Evolutionary conservation across 2,113 vertebrate genomes (phyloP), one percentile per base, ranked within the genome.

Genomic region (Daphoenositta chrysoptera): DNA sequence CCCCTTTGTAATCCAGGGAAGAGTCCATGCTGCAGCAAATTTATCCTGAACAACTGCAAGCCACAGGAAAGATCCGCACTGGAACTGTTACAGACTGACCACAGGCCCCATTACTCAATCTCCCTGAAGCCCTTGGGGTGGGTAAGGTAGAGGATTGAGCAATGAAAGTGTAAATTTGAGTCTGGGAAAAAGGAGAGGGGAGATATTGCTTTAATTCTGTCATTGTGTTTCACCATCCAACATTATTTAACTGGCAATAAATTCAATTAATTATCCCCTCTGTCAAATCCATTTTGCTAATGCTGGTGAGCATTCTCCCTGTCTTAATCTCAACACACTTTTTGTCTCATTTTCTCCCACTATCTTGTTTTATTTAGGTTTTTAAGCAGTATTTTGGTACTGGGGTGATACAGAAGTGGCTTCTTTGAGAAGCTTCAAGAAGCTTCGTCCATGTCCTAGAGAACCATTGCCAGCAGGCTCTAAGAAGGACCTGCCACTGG

Each of bases 141-240:
- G 19, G 10, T 1, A 0, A 66, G 6, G 5, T 21, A 53, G 18
- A 64, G 11, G 31, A 66, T 17, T 33, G 3, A 3, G 19, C 33
- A 91, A 35, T 7, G 24, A 60, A 77, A 40, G 10, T 35, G 22
- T 16, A 22, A 64, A 48, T 5, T 8, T 48, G 17, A 40, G 13
- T 13, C 31, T 15, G 20, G 12, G 33, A 58, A 78, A 78, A 71
- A 22, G 4, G 23, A 84, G n/a, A 33, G 20, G 13, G 7, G 4
- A 65, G 23, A 24, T 51, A 33, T 26, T 78, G 20, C 7, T 51
- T 71, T 51, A 65, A 57, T 51, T 71, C 12, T 50, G 27, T 24
- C 42, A 44, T 69, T 50, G 13, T 64, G 44, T 26, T 90, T 90
- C 28, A 39, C 16, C 20, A 30, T 39, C 40, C 16, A 78, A 18